Conservation (phyloP, 2,113 vertebrate genomes). For the Grallaria varia region DNA sequence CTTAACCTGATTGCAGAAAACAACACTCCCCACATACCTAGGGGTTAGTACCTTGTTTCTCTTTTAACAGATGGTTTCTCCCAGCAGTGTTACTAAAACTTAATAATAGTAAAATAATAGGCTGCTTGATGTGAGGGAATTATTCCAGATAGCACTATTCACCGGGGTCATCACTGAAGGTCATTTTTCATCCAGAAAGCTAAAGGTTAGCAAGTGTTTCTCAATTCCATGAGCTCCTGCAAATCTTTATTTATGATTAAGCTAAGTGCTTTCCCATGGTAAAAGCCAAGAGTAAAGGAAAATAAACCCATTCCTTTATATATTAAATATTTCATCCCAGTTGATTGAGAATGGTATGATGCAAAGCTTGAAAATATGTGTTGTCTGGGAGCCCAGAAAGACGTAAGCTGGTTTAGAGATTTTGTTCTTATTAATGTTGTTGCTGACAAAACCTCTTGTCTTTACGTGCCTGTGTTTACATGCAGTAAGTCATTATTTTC, state of each 20-base stretch:
- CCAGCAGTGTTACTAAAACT: constrained; percentile 40
- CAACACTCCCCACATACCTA: not conserved
- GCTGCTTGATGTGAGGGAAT: constrained; percentile 12
- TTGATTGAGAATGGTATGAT: constrained; percentile 29
- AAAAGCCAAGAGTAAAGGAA: constrained; percentile 41
- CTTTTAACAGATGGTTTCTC: constrained; percentile 38
- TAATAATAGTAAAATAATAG: constrained; percentile 60
- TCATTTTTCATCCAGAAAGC: constrained; percentile 38
- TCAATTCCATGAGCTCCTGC: constrained; percentile 12
- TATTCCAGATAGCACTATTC: constrained; percentile 36
- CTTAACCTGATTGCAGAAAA: constrained; percentile 24
- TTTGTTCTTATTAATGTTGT: not conserved
- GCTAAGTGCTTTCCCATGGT: not conserved
- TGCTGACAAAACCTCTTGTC: not conserved
- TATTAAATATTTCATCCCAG: constrained; percentile 32
- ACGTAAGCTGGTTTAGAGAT: not conserved
- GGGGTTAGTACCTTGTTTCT: constrained; percentile 38
- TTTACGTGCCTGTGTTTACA: constrained; percentile 26
- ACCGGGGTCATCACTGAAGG: constrained; percentile 20
- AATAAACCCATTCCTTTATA: constrained; percentile 24
- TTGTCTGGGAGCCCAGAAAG: constrained; percentile 6
- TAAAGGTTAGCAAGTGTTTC: constrained; percentile 48
- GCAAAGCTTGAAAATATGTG: constrained; percentile 2
- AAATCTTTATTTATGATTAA: constrained; percentile 47
- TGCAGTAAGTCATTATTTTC: not conserved